These are phyloP conservation scores for Tryphoninae sp. DNA, from an alignment of 2,888 invertebrate genomes.

Conservation along the genomic window DNA sequence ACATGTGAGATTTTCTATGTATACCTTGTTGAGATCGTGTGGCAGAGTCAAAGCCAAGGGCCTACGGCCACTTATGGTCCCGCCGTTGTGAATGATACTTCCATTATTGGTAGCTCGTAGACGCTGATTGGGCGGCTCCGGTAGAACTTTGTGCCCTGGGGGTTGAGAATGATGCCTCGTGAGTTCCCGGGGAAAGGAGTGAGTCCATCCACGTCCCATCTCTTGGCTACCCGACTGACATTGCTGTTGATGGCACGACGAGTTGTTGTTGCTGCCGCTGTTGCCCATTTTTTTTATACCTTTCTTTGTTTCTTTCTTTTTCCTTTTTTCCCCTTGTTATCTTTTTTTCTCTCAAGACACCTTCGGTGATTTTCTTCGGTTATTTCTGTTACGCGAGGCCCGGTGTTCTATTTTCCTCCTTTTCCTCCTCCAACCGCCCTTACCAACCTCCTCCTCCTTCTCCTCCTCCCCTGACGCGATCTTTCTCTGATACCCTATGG, in stretches of 20 bases:
- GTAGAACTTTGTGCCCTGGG: conserved; percentile 85
- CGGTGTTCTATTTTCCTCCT: neutral
- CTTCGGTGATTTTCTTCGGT: conserved; percentile 30
- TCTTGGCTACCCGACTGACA: conserved; percentile 66
- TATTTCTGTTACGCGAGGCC: conserved; percentile 40
- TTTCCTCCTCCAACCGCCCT: neutral
- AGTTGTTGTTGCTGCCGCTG: conserved; percentile 69
- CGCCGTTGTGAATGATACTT: conserved; percentile 90
- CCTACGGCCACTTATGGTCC: conserved; percentile 89
- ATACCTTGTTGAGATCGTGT: conserved; percentile 77
- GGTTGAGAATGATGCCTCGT: conserved; percentile 72
- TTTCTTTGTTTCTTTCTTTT: conserved; percentile 18
- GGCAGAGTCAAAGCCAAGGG: conserved; percentile 79
- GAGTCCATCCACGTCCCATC: conserved; percentile 75
- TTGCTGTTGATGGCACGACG: conserved; percentile 70
- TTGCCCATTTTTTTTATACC: conserved; percentile 72
- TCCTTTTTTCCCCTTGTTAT: conserved; percentile 19
- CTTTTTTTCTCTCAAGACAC: conserved; percentile 6
- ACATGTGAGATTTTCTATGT: conserved; percentile 15
- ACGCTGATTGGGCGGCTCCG: conserved; percentile 86
- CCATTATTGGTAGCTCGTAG: conserved; percentile 92
- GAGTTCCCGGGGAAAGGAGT: conserved; percentile 75
- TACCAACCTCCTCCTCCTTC: neutral
- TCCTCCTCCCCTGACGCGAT: conserved; percentile 5
- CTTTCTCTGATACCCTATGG: conserved; percentile 57